Conservation (phyloP, 92 coral and sea anemone species). For the Umimayanthus chanpuru region DNA sequence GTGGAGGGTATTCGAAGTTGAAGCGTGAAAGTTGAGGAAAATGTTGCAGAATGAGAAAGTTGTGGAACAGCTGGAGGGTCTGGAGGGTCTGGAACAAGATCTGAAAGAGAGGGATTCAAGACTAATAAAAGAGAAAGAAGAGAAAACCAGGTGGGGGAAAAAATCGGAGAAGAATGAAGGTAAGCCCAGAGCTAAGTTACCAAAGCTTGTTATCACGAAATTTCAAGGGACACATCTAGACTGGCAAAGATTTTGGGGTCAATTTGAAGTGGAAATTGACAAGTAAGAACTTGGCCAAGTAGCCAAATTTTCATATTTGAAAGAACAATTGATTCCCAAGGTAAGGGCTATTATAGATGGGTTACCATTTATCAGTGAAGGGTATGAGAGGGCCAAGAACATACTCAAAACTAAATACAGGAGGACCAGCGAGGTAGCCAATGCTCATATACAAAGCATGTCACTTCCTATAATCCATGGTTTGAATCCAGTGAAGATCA, state of each 20-base stretch:
- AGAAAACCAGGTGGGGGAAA: neutral
- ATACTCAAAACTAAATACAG: constrained; percentile 59
- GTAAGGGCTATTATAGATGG: constrained; percentile 51
- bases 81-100: constrained; percentile 1
- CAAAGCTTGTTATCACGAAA: constrained; percentile 46
- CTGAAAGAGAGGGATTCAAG: constrained; percentile 7
- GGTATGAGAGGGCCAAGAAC: constrained; percentile 56
- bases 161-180: neutral
- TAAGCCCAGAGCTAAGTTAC: constrained; percentile 35
- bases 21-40: constrained; percentile 38
- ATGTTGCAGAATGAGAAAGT: constrained; percentile 26
- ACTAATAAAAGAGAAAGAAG: neutral
- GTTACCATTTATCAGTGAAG: constrained; percentile 48
- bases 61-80: constrained; percentile 2
- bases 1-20: constrained; percentile 33
- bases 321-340: constrained; percentile 48
- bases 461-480: constrained; percentile 52
- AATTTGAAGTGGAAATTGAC: constrained; percentile 53
- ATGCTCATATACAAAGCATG: constrained; percentile 57
- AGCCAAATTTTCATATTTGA: constrained; percentile 50
- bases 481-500: constrained; percentile 52
- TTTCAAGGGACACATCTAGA: constrained; percentile 58
- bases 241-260: constrained; percentile 57
- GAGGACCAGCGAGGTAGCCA: constrained; percentile 58
- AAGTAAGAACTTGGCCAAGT: constrained; percentile 38